These are phyloP conservation scores for Drosophila parabipectinata DNA, from an alignment of 1,140 invertebrate genomes.

Conservation along the genomic window DNA sequence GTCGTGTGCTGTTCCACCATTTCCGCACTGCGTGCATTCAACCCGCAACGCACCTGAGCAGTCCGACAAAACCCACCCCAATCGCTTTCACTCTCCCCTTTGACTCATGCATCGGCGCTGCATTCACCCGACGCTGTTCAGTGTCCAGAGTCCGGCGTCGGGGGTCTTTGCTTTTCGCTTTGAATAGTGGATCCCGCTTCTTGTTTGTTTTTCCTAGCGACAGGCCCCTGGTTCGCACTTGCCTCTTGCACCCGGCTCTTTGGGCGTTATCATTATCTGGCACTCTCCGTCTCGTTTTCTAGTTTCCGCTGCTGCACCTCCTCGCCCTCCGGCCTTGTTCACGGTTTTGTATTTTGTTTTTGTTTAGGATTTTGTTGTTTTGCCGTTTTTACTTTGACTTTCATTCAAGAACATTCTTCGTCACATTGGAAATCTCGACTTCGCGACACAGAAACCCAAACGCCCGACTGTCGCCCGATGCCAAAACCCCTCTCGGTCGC, in stretches of 20 bases:
- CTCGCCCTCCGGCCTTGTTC: slow-evolving; percentile 10
- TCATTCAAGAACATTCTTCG: slow-evolving; percentile 80
- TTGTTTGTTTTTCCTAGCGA: slow-evolving; percentile 51
- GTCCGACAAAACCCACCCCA: background rate
- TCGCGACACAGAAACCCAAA: slow-evolving; percentile 71
- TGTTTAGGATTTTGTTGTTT: slow-evolving; percentile 83
- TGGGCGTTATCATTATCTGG: slow-evolving; percentile 74
- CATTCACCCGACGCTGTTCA: background rate
- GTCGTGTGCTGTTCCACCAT: slow-evolving; percentile 9
- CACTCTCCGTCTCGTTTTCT: slow-evolving; percentile 59
- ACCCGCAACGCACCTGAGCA: slow-evolving; percentile 63
- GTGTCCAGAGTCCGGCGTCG: background rate
- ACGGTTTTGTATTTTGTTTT: slow-evolving; percentile 79
- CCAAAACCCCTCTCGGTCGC: slow-evolving; percentile 27
- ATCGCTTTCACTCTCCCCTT: background rate
- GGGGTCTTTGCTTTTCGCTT: slow-evolving; percentile 3
- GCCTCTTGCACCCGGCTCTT: slow-evolving; percentile 13
- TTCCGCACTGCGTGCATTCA: slow-evolving; percentile 69
- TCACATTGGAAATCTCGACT: slow-evolving; percentile 45
- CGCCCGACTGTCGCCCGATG: slow-evolving; percentile 30
- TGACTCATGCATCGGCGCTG: background rate
- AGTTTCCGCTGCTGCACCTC: slow-evolving; percentile 23
- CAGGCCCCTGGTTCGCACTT: slow-evolving; percentile 25
- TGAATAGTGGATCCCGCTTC: slow-evolving; percentile 23
- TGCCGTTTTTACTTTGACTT: slow-evolving; percentile 83